A percentile compares a stretch with the other conserved stretches of the same genome.
phyloP scores from a whole-genome alignment of 2,888 invertebrate genomes.

The Lumbricus terrestris region DNA sequence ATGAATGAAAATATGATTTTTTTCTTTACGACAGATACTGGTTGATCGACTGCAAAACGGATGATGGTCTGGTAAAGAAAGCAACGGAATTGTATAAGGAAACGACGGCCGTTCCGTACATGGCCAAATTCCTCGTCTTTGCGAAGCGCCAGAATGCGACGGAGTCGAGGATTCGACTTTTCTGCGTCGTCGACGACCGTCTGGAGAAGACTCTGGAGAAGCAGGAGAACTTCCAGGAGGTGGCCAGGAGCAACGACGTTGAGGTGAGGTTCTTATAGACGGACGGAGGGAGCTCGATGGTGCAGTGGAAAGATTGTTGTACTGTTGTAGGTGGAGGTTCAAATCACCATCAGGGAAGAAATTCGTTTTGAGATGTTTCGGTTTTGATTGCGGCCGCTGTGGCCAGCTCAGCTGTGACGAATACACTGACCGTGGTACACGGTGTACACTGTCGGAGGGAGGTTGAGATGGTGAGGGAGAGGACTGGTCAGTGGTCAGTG shows the following conservation, averaged over 20 bases:
- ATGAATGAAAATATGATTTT: too few species aligned
- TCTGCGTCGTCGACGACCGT: conserved; percentile 28
- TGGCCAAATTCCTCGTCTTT: conserved; percentile 28
- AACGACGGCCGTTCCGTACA: conserved; percentile 28
- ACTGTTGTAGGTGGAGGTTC: too few species aligned
- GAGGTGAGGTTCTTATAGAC: conserved; percentile 20
- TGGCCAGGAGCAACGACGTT: conserved; percentile 24
- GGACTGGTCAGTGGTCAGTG: too few species aligned
- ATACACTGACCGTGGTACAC: too few species aligned
- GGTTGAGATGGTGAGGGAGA: too few species aligned
- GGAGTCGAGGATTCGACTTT: conserved; percentile 15
- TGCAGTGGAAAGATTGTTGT: too few species aligned
- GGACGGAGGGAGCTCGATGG: too few species aligned
- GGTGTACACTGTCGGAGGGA: too few species aligned
- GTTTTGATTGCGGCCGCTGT: too few species aligned
- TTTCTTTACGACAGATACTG: not conserved
- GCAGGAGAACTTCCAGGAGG: conserved; percentile 22
- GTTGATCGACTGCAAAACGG: conserved; percentile 10
- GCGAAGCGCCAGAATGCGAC: not conserved
- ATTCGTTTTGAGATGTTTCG: too few species aligned
- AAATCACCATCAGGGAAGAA: too few species aligned
- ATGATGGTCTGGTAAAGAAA: not conserved
- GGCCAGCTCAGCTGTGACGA: too few species aligned
- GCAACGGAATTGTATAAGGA: conserved; percentile 23
- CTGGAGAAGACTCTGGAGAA: conserved; percentile 17